Evolutionary conservation across 2,888 invertebrate species (phyloP).

Genomic region (Chymomyza caudatula): DNA sequence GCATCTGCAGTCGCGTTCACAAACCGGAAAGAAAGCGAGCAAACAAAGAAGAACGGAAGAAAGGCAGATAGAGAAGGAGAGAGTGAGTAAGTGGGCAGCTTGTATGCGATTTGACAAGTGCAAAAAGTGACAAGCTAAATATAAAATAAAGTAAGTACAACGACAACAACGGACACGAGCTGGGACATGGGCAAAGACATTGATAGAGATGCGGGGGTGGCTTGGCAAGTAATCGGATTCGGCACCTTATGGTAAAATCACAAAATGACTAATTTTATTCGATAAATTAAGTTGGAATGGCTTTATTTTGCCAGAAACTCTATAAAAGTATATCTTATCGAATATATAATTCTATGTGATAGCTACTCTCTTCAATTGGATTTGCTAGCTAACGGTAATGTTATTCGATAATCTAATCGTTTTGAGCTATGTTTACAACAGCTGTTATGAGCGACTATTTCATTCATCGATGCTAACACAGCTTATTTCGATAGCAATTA

Average conservation of each 20-base stretch:
- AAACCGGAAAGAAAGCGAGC: slow-evolving; percentile 5
- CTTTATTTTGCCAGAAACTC: no score
- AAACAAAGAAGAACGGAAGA: slow-evolving; percentile 29
- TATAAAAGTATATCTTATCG: no score
- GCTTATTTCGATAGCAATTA: no score
- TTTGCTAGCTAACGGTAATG: no score
- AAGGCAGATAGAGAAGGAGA: not conserved
- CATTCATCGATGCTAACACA: no score
- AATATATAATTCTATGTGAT: no score
- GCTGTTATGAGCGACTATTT: no score
- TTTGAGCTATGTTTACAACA: no score
- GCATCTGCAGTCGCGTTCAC: slow-evolving; percentile 80
- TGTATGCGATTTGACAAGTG: slow-evolving; percentile 17
- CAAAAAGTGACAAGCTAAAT: slow-evolving; percentile 24
- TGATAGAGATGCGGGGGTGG: slow-evolving; percentile 8
- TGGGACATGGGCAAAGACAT: slow-evolving; percentile 1
- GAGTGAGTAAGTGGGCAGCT: slow-evolving; percentile 5
- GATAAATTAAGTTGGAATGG: no score
- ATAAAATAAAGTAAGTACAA: slow-evolving; percentile 17
- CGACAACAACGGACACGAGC: slow-evolving; percentile 27
- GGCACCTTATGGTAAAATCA: not conserved
- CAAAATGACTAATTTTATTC: not conserved
- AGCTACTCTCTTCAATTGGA: no score
- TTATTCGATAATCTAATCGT: no score
- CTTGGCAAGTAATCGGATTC: not conserved